These are phyloP conservation scores for Tenrec ecaudatus DNA, from an alignment of 2,113 vertebrate species.

Conservation along the genomic window DNA sequence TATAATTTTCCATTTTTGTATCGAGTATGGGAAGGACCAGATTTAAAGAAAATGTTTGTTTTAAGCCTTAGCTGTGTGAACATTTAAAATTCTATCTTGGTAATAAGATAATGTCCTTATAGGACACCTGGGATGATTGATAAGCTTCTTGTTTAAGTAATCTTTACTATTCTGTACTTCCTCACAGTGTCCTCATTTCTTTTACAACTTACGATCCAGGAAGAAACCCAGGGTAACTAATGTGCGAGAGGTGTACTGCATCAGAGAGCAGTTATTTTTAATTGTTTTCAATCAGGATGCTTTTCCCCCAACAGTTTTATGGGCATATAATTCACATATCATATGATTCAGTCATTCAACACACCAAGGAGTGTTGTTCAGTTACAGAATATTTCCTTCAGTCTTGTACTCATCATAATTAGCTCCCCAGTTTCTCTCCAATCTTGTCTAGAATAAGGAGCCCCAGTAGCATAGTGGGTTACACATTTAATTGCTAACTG, in stretches of 20 bases:
- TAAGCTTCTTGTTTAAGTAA: background rate
- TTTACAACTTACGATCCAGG: background rate
- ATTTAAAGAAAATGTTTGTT: background rate
- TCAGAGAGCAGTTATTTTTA: background rate
- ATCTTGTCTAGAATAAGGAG: too few species aligned
- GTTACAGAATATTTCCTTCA: too few species aligned
- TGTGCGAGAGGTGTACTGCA: background rate
- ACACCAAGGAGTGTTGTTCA: too few species aligned
- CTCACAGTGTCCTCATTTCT: background rate
- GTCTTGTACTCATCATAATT: too few species aligned
- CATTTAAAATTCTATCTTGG: constrained; percentile 16
- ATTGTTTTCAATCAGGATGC: too few species aligned
- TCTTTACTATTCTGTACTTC: background rate
- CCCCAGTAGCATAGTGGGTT: too few species aligned
- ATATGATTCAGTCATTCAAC: too few species aligned
- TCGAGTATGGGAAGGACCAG: background rate
- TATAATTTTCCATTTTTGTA: constrained; percentile 4
- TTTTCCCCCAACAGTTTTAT: too few species aligned
- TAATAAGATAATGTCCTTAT: background rate
- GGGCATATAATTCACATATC: too few species aligned
- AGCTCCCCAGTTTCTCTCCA: too few species aligned
- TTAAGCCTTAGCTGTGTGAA: background rate
- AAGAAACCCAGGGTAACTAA: background rate
- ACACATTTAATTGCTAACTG: too few species aligned
- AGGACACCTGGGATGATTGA: background rate